Evolutionary conservation across 2,113 vertebrate species (phyloP), one percentile per base, ranked within the genome.

Genomic region (Phainopepla nitens): DNA sequence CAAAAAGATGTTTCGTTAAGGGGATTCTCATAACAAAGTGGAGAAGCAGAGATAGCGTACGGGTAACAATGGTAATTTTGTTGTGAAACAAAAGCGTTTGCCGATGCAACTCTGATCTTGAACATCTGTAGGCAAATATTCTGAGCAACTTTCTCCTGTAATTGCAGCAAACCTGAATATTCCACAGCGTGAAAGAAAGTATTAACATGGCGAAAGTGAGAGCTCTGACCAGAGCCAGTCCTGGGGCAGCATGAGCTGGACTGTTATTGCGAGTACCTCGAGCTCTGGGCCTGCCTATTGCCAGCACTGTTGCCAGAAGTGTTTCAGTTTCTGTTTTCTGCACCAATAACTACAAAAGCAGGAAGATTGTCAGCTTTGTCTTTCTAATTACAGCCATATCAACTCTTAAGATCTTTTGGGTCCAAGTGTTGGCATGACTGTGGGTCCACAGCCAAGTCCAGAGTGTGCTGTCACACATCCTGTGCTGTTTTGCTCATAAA

Each of bases 261-360:
- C 10, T 58, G 15, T 56, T 14, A 29, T 29, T 86, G 54, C 13
- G 1, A 89, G 15, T 29, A 45, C 28, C 5, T 61, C 0, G 14
- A 64, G 41, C 70, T 77, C 31, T 16, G 36, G 19, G 45, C 29
- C 44, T 66, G 10, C 24, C 35, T 54, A 1, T 53, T 80, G 35
- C 31, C 19, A 53, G 35, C 0, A 2, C 36, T 71, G 12, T 50
- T 47, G 12, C 31, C 39, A 54, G 60, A 84, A 91, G 10, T 1
- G 0, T 45, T 89, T 91, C 21, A 22, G 23, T 65, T 93, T 77
- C 36, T 45, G 10, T 77, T 89, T 39, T 29, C 60, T 72, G n/a
- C 13, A n/a, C 29, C 0, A 0, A 4, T 62, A 57, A 10, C 6
- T 76, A 47, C 7, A 51, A 78, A 79, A 70, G 44, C 66, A 64